Percentiles rank a stretch among this genome's conserved stretches.
Evolutionary conservation across 2,113 vertebrate species (phyloP).

Genomic region (Oreotrochilus melanogaster): DNA sequence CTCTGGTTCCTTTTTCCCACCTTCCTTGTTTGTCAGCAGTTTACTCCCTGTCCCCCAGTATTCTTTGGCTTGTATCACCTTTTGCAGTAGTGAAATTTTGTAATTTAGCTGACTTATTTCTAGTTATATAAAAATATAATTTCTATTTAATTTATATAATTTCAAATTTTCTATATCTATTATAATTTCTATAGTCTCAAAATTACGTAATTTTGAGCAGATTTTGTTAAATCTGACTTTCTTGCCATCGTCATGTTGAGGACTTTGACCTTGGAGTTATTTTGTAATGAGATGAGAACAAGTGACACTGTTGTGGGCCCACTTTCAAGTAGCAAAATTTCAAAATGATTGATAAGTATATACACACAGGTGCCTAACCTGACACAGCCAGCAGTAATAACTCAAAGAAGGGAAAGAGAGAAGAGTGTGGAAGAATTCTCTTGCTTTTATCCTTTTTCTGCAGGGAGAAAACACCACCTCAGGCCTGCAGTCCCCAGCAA

Average conservation of each 20-base stretch:
- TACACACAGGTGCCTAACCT: background rate
- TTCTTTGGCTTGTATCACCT: background rate
- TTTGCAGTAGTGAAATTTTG: background rate
- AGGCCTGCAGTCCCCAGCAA: background rate
- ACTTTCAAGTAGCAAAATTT: background rate
- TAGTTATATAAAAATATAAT: background rate
- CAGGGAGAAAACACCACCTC: background rate
- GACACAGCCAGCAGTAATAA: background rate
- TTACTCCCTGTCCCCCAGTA: background rate
- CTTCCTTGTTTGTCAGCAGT: background rate
- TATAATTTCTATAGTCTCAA: too few relatives aligned
- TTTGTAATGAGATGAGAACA: background rate
- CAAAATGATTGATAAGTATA: background rate
- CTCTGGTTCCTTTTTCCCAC: background rate
- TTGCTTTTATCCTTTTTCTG: background rate
- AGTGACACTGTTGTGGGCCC: background rate
- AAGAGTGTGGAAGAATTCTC: background rate
- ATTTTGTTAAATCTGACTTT: accelerated
- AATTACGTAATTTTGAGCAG: too few relatives aligned
- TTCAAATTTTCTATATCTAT: too few relatives aligned
- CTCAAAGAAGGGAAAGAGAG: background rate
- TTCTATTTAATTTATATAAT: too few relatives aligned
- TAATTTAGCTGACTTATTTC: background rate
- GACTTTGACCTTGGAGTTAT: background rate
- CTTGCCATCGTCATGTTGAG: background rate